A percentile compares a stretch with the other conserved stretches of the same genome.
Evolutionary conservation across 2,888 invertebrate genomes (phyloP).

Genomic region (Phytoseiulus persimilis): DNA sequence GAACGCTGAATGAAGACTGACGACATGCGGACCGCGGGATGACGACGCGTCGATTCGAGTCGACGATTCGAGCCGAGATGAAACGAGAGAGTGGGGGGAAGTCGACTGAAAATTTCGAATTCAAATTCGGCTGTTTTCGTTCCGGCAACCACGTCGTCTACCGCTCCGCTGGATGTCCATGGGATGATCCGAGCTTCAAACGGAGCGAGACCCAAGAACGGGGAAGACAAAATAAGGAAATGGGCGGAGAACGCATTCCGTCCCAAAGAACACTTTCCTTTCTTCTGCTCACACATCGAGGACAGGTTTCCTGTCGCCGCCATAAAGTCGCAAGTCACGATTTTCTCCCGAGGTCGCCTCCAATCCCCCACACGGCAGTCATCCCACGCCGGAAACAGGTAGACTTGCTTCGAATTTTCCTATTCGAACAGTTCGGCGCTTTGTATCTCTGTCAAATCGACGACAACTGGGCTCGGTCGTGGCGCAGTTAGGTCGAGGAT

Average conservation of each 20-base stretch:
- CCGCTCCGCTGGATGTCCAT: not conserved
- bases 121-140: not conserved
- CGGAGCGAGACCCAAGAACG: not conserved
- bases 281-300: not conserved
- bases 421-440: not conserved
- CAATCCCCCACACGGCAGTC: not conserved
- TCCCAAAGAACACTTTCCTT: not conserved
- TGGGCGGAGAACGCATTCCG: not conserved
- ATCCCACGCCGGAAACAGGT: not conserved
- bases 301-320: not conserved
- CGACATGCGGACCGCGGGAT: not conserved
- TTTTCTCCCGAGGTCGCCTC: not conserved
- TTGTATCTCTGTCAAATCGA: not conserved
- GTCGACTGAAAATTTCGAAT: not conserved
- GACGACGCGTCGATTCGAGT: not conserved
- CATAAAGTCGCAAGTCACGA: not conserved
- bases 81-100: not conserved
- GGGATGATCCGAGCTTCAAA: not conserved
- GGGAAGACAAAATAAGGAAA: not conserved
- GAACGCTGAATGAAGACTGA: not conserved
- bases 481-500: too few relatives aligned
- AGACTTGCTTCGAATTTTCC: not conserved
- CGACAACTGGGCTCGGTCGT: too few relatives aligned
- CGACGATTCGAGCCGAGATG: not conserved
- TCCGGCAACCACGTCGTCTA: not conserved